Percentiles rank a stretch among this genome's conserved stretches.
phyloP scores from a whole-genome alignment of 2,797 vertebrate species.

The Geotrypetes seraphini region DNA sequence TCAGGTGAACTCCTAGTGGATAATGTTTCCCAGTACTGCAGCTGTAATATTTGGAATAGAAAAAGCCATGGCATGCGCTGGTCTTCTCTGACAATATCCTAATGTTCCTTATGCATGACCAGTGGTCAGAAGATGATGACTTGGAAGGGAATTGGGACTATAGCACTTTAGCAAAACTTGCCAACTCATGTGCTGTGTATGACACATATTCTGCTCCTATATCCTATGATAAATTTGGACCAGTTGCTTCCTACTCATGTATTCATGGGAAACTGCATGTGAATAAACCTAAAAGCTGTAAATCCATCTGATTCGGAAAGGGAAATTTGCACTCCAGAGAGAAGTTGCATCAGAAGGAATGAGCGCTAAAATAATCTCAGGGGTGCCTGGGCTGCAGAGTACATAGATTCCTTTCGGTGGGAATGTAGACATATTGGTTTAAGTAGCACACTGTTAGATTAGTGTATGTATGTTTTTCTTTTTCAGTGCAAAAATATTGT shows the following conservation, averaged over 20 bases:
- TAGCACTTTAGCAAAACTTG: neutral
- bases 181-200: conserved; percentile 2
- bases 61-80: too few species aligned
- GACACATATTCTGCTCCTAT: neutral
- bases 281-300: conserved; percentile 9
- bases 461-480: too few species aligned
- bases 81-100: conserved; percentile 5
- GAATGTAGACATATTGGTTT: too few species aligned
- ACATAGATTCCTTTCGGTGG: too few species aligned
- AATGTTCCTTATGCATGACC: conserved; percentile 3
- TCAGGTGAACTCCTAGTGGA: too few species aligned
- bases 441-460: too few species aligned
- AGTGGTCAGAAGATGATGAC: conserved; percentile 4
- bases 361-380: too few species aligned
- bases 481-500: too few species aligned
- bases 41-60: conserved; percentile 25
- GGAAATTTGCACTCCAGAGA: too few species aligned
- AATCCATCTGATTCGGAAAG: too few species aligned
- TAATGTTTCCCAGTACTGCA: conserved; percentile 19
- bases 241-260: neutral
- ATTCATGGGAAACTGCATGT: conserved; percentile 4
- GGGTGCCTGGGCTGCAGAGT: too few species aligned
- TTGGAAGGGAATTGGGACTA: neutral
- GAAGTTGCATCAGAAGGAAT: too few species aligned
- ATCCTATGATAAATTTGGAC: conserved; percentile 3